Base-by-base conservation (phyloP, 2,888 invertebrate species). In the Piscicola geometra region DNA sequence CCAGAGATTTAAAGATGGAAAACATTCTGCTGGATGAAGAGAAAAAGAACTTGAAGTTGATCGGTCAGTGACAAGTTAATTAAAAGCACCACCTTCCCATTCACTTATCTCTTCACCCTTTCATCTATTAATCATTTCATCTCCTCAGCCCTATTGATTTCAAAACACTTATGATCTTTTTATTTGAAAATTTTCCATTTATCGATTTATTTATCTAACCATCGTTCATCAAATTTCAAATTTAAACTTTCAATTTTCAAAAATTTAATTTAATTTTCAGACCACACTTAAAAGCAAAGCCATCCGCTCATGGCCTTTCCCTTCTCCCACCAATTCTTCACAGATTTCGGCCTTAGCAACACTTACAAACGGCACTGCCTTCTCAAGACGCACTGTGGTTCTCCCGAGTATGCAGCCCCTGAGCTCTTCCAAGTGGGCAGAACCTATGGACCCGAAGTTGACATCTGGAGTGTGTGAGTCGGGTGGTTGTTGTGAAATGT, bases 401-500 rank as follows among this genome's bases (percentile, higher is more conserved):
- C 91, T 47, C 89, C 91, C 21, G 91, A 91, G 85, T 91, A 91
- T 84, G 91, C 91, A 0, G 91, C 91, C 64, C 91, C 91, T 0
- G 91, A 91, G 85, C 87, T 91, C 77, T 91, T 91, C 83, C 86
- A 89, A 25, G 89, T 89, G 81, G 89, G 89, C 52, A 88, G 88
- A 76, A 88, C 88, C 78, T 91, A 91, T 84, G 91, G 91, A 52
- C 90, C 91, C 12, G 91, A 91, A 85, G 90, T 91, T 69, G 91
- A 91, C 84, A 87, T 91, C 68, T 91, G 91, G 91, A 91, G 91
- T 85, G 86, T 91, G 90, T 90, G 81, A 86, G 89, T 86, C 70
- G 30, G 60, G 21, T 9, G 60, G 25, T n/a, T n/a, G n/a, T n/a
- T n/a, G n/a, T n/a, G n/a, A n/a, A n/a, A n/a, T n/a, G n/a, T n/a